Percentiles rank a stretch among this genome's conserved stretches.
phyloP scores from a whole-genome alignment of 2,797 vertebrate species.

The Crypturellus tataupa region DNA sequence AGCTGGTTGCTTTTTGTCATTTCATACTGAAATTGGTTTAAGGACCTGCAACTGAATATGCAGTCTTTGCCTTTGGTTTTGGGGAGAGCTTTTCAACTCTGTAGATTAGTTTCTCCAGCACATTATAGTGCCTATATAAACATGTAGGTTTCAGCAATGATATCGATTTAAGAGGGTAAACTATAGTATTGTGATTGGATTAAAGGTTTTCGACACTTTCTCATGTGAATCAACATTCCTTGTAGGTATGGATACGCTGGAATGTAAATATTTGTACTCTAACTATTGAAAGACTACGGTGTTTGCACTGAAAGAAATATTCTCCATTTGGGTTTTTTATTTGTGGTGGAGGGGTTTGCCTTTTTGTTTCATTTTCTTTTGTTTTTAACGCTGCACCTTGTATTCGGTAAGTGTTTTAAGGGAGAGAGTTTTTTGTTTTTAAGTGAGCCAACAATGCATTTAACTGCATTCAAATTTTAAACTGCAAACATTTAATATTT shows the following conservation, averaged over 20 bases:
- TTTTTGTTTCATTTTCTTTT: not conserved
- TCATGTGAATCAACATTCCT: conserved; percentile 63
- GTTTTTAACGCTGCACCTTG: conserved; percentile 38
- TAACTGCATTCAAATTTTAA: conserved; percentile 25
- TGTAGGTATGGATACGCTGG: conserved; percentile 61
- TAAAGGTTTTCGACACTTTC: conserved; percentile 60
- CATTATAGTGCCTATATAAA: conserved; percentile 49
- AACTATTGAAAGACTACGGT: conserved; percentile 53
- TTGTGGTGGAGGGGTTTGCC: not conserved
- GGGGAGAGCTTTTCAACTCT: not conserved
- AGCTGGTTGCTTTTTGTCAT: not conserved
- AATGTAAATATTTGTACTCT: conserved; percentile 68
- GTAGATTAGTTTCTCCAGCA: conserved; percentile 42
- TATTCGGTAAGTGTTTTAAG: conserved; percentile 5
- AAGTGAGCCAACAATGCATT: not conserved
- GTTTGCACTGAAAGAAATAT: conserved; percentile 65
- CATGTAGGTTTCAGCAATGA: conserved; percentile 28
- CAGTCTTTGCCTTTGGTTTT: conserved; percentile 30
- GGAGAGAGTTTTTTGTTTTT: not conserved
- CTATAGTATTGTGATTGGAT: not conserved
- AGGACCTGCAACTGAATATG: conserved; percentile 10
- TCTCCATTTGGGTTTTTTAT: conserved; percentile 20
- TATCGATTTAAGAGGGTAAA: conserved; percentile 27
- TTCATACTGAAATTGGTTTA: not conserved
- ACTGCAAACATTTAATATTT: not conserved